Conservation (phyloP, 2,888 invertebrate species). For the Tachina lurida region DNA sequence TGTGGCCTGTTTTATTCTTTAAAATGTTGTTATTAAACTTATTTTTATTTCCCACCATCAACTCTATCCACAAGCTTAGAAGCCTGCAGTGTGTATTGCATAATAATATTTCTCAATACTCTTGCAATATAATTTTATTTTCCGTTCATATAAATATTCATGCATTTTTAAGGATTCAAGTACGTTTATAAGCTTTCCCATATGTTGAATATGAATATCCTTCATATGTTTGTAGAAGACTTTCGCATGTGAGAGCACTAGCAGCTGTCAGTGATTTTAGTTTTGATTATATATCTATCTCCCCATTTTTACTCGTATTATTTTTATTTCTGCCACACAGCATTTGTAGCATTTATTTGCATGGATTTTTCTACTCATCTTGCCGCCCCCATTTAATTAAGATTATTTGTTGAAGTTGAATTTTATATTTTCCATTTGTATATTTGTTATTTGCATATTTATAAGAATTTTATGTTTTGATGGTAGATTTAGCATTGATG, state of each 20-base stretch:
- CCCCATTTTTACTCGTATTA: background rate
- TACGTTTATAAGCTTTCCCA: background rate
- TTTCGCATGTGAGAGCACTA: constrained; percentile 15
- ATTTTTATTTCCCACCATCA: constrained; percentile 28
- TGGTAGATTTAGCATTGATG: constrained; percentile 58
- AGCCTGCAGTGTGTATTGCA: background rate
- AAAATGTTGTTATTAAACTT: background rate
- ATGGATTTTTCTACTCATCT: constrained; percentile 24
- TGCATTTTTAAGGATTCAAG: constrained; percentile 41
- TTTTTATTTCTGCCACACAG: background rate
- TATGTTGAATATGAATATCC: constrained; percentile 26
- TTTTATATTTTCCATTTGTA: constrained; percentile 33
- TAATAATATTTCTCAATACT: constrained; percentile 23
- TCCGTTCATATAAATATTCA: constrained; percentile 47
- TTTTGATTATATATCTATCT: constrained; percentile 31
- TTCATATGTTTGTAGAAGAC: background rate
- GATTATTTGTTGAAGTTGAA: constrained; percentile 55
- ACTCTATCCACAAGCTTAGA: constrained; percentile 7
- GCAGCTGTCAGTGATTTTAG: constrained; percentile 51
- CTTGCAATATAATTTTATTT: constrained; percentile 18
- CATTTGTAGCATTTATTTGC: constrained; percentile 9
- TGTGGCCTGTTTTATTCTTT: constrained; percentile 7
- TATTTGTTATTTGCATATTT: constrained; percentile 52
- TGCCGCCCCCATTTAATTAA: constrained; percentile 35
- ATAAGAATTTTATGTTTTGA: constrained; percentile 55